phyloP scores from a whole-genome alignment of 2,888 invertebrate genomes.

The Microctonus brassicae region DNA sequence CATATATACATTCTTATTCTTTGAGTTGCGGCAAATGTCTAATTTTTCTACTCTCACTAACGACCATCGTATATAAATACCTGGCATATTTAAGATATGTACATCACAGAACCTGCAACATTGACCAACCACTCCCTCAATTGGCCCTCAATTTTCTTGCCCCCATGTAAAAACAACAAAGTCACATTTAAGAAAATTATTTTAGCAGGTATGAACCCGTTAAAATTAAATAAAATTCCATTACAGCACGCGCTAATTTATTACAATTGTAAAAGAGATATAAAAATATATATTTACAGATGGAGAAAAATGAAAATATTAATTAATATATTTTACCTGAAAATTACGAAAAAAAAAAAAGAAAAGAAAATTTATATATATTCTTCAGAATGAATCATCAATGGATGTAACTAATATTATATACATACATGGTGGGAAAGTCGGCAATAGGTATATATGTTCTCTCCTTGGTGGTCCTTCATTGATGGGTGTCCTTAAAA shows the following conservation, averaged over 20 bases:
- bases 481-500: not conserved
- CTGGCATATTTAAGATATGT: not conserved
- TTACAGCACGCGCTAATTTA: not conserved
- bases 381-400: not conserved
- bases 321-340: too few relatives aligned
- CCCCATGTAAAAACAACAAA: not conserved
- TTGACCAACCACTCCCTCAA: not conserved
- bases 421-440: not conserved
- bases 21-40: not conserved
- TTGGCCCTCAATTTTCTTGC: not conserved
- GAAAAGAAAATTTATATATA: too few relatives aligned
- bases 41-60: not conserved
- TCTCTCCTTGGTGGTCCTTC: constrained; percentile 1
- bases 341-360: too few relatives aligned
- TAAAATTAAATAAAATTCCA: not conserved
- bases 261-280: not conserved
- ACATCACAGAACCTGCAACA: not conserved
- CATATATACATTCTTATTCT: constrained; percentile 20
- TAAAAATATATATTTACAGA: too few relatives aligned
- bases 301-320: too few relatives aligned
- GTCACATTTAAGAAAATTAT: not conserved
- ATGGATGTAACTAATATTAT: not conserved
- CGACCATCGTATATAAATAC: not conserved
- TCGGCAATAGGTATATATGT: not conserved
- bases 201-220: not conserved